Evolutionary conservation across 1,140 invertebrate species (phyloP), one percentile per base, ranked within the genome.

Genomic region (Myzus persicae): DNA sequence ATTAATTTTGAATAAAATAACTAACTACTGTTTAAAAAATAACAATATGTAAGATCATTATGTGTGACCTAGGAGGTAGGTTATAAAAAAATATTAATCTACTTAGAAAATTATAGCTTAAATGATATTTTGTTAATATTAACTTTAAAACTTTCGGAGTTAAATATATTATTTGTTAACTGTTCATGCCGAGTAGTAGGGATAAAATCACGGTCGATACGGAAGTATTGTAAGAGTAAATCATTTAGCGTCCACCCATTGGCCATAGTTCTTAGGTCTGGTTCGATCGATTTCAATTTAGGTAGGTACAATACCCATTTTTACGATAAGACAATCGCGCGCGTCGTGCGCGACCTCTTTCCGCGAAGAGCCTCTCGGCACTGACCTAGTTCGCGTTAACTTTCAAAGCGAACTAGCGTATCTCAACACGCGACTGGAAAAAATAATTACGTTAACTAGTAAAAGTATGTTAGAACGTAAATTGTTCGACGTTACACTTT

Each of bases 381-480:
- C 88, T 89, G 48, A 89, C 88, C 88, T 36, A 38, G 88, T 89
- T 89, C 5, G 36, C 48, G 46, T 18, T 89, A 89, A 36, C 88
- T 89, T 89, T 89, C 88, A 89, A 89, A 89, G 88, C 48, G 87
- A 24, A 89, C 46, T 18, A 51, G 31, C 46, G n/a, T 44, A 87
- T 84, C 59, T 76, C 59, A 76, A 87, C 48, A 89, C n/a, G 46
- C n/a, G 88, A 89, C n/a, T 18, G n/a, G 8, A 48, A 89, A 85
- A 51, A 89, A 89, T 54, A 88, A 88, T 88, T 88, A 48, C 44
- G 31, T 38, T 31, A 14, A 31, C 36, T 7, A 31, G n/a, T 89
- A 89, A 89, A 89, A 89, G 88, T 89, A 46, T 89, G 46, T 89
- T 89, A 51, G 85, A 76, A 38, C 46, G 87, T 89, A 89, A 51